phyloP scores from a whole-genome alignment of 2,113 vertebrate genomes.

The Haemorhous mexicanus region DNA sequence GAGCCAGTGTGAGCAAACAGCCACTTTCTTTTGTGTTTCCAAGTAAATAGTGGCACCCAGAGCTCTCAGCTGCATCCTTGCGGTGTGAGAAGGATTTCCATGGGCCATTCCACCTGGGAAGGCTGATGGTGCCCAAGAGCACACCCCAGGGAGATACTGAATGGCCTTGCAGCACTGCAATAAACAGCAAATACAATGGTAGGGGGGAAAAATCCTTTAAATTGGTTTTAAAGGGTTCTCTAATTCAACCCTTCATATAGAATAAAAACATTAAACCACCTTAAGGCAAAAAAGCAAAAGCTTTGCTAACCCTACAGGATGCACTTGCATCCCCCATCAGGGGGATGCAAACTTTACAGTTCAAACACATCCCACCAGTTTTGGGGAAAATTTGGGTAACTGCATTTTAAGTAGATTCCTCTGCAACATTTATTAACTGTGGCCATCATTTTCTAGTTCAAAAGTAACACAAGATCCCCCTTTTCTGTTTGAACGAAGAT shows the following conservation, averaged over 20 bases:
- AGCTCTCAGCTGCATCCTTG: slow-evolving; percentile 14
- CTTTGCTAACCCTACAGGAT: background rate
- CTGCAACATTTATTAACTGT: background rate
- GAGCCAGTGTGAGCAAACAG: background rate
- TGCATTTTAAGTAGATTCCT: background rate
- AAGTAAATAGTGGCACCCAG: background rate
- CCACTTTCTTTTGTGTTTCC: background rate
- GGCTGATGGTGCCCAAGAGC: background rate
- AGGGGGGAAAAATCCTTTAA: background rate
- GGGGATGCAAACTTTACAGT: background rate
- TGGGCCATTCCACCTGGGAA: background rate
- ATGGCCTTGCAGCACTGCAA: background rate
- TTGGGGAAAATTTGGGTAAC: background rate
- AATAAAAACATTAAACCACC: background rate
- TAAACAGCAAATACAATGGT: background rate
- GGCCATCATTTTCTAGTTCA: background rate
- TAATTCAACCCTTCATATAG: background rate
- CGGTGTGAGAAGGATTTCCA: background rate
- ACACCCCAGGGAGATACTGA: background rate
- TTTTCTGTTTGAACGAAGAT: background rate
- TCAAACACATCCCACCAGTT: background rate
- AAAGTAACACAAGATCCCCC: background rate
- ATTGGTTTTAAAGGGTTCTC: background rate
- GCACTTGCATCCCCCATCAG: background rate
- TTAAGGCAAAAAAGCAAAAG: background rate